Evolutionary conservation across 2,113 vertebrate species (phyloP).

Genomic region (Galeopterus variegatus): DNA sequence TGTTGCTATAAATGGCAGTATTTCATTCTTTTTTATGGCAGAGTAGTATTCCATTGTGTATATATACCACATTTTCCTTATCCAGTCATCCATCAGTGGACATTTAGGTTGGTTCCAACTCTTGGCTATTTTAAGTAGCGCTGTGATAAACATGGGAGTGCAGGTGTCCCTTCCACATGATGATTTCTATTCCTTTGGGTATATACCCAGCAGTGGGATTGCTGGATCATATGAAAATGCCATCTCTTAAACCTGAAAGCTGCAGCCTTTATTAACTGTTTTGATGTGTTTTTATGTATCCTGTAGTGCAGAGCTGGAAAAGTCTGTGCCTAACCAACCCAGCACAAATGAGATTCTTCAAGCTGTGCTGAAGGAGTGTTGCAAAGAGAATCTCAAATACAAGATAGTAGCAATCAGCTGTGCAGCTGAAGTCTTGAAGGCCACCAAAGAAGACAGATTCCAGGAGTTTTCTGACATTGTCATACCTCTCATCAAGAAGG

Average conservation of each 20-base stretch:
- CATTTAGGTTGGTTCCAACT: too few species aligned
- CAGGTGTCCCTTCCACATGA: too few species aligned
- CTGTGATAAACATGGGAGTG: too few species aligned
- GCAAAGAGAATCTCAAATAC: conserved; percentile 95
- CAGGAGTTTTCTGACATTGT: conserved; percentile 93
- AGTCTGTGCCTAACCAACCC: conserved; percentile 93
- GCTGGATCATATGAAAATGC: too few species aligned
- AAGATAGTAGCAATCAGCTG: conserved; percentile 95
- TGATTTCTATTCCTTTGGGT: too few species aligned
- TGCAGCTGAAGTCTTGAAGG: conserved; percentile 92
- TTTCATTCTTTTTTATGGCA: too few species aligned
- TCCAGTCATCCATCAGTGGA: too few species aligned
- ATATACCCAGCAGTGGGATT: too few species aligned
- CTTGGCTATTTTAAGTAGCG: too few species aligned
- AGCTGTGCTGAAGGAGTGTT: conserved; percentile 95
- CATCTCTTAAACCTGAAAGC: not conserved
- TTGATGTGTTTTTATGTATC: conserved; percentile 45
- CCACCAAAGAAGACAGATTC: conserved; percentile 94
- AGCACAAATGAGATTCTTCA: conserved; percentile 91
- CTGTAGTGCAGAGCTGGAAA: conserved; percentile 91
- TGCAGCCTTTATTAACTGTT: conserved; percentile 11
- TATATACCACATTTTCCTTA: too few species aligned
- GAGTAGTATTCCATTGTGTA: too few species aligned
- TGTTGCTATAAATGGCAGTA: too few species aligned
- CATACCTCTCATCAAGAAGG: conserved; percentile 97